Evolutionary conservation across 2,888 invertebrate species (phyloP), one percentile per base, ranked within the genome.

Genomic region (Nebria salina): DNA sequence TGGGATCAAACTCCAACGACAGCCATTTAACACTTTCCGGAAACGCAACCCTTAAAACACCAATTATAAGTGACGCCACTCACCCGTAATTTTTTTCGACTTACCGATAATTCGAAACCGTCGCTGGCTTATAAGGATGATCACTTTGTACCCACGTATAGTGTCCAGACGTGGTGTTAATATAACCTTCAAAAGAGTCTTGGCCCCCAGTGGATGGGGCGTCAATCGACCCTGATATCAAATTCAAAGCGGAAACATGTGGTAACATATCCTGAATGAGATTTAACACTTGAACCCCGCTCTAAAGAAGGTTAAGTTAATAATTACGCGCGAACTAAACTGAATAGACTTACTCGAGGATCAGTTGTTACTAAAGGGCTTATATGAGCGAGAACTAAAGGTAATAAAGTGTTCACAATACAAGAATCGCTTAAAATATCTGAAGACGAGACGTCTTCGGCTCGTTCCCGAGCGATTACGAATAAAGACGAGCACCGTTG

Each of bases 61-160:
- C 20, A 20, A 20, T 20, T 20, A 20, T 20, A 20, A 20, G 0
- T 20, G 20, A 1, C 20, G 20, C 20, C 11, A 54, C 54, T 54
- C 8, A 13, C 54, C 20, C 20, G 20, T 20, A 20, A 20, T 25
- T 25, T 25, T 68, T 3, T 1, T 3, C 20, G 8, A 11, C 34
- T 64, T 88, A 95, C 94, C 94, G 93, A 89, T 95, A 96, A 87
- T 96, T 96, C 66, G 94, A 93, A 54, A 97, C 94, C 20, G 94
- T 92, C 0, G 97, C 94, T 66, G 96, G 95, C 88, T 96, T 96
- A 89, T 99, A 99, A 0, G 99, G 99, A 91, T 99, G 99, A 66
- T 98, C 97, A 87, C 98, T 98, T 89, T 99, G 98, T 0, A 98
- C 93, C 91, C 96, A 94, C 4, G 97, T 95, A 87, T 96, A 97